phyloP scores from a whole-genome alignment of 2,888 invertebrate genomes.

The Piscicola geometra region DNA sequence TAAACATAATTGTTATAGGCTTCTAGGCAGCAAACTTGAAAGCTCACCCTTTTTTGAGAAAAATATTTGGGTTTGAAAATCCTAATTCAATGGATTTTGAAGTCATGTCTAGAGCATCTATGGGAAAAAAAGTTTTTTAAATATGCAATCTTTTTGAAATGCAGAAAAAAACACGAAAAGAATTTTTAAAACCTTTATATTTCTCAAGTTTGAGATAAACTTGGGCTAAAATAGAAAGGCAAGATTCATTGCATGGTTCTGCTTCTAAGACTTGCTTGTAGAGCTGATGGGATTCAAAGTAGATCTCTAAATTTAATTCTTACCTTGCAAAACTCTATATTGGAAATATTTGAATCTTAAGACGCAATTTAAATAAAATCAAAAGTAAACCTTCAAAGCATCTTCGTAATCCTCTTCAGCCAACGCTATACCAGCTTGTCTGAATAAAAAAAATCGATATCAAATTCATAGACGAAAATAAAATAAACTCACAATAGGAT shows the following conservation, averaged over 20 bases:
- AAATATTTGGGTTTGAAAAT: slow-evolving; percentile 48
- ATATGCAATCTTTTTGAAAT: too few species aligned
- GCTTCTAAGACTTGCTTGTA: background rate
- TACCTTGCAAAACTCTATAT: too few species aligned
- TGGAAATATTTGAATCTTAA: too few species aligned
- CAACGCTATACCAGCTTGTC: slow-evolving; percentile 5
- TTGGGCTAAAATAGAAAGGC: slow-evolving; percentile 47
- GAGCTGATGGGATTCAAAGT: too few species aligned
- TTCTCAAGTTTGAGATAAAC: slow-evolving; percentile 48
- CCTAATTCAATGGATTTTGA: slow-evolving; percentile 47
- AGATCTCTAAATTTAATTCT: too few species aligned
- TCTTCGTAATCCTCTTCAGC: slow-evolving; percentile 15
- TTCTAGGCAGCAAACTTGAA: slow-evolving; percentile 1
- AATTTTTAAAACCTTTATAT: slow-evolving; percentile 47
- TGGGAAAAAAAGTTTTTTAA: slow-evolving; percentile 41
- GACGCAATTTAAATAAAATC: background rate
- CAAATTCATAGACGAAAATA: too few species aligned
- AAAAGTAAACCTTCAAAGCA: background rate
- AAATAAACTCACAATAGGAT: too few species aligned
- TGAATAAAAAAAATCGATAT: too few species aligned
- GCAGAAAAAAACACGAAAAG: too few species aligned
- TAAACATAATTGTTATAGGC: background rate
- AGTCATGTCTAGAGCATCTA: slow-evolving; percentile 49
- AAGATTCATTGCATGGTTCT: background rate
- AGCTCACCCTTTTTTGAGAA: slow-evolving; percentile 48